Evolutionary conservation across 2,888 invertebrate genomes (phyloP), one percentile per base, ranked within the genome.

Genomic region (Dendrolimus pini): DNA sequence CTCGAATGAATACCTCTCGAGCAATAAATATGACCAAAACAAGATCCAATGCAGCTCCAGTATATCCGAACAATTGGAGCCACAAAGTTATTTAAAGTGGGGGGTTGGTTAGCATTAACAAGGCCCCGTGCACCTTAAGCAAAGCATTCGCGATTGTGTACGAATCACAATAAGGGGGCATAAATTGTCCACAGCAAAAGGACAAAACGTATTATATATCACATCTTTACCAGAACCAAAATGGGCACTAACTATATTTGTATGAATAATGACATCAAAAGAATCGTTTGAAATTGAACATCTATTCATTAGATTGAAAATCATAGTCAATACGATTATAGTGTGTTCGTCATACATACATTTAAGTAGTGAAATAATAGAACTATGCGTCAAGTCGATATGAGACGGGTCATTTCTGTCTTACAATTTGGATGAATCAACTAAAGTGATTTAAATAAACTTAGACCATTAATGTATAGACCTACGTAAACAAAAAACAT

Each of bases 181-280:
- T 61, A 61, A 61, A 61, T 57, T 55, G 42, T 42, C 18, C 52
- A 55, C 55, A 41, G 52, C 57, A 59, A 30, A 54, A 55, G 54
- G 57, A 61, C 59, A 57, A 61, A 61, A 61, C 59, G 57, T 59
- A 61, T 59, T 53, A 59, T 61, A 61, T 57, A 57, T 61, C 58
- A 60, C 54, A 52, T 56, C 55, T 18, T 41, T 54, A 54, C 30
- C 30, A 59, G 47, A 47, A 12, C 47, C 47, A 47, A 10, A 47
- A 47, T 10, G 47, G 47, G 47, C 47, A 47, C 47, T 47, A 7
- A 47, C 47, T 47, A 47, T 47, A 47, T 47, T 47, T 12, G 47
- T 47, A 12, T 47, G 47, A 47, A 47, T 47, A 47, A 9, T 47
- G 47, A 47, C 47, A 7, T 47, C 47, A 47, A 47, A 47, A 47